phyloP scores from a whole-genome alignment of 2,888 invertebrate genomes.

The Epinotia bilunana region DNA sequence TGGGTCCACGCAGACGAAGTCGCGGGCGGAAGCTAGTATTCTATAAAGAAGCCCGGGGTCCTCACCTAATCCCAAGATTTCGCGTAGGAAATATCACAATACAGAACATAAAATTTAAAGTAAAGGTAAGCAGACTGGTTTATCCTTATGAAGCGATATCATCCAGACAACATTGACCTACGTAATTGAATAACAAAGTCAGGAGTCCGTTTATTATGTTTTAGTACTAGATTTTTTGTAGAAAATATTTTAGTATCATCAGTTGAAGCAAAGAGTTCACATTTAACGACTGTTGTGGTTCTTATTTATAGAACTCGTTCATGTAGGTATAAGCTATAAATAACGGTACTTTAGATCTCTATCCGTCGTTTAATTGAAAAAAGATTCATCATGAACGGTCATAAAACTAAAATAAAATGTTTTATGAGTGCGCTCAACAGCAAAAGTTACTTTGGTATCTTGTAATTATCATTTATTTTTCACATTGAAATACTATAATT shows the following conservation, averaged over 20 bases:
- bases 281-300: background rate
- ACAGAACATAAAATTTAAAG: too few relatives aligned
- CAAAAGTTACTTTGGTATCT: too few relatives aligned
- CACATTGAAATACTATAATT: too few relatives aligned
- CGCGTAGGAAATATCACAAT: too few relatives aligned
- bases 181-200: too few relatives aligned
- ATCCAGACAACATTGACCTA: too few relatives aligned
- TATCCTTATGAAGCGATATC: too few relatives aligned
- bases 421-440: conserved; percentile 8
- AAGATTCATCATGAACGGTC: conserved; percentile 11
- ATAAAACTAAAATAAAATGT: conserved; percentile 23
- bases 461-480: too few relatives aligned
- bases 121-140: too few relatives aligned
- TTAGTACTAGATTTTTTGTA: background rate
- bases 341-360: conserved; percentile 11
- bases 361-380: conserved; percentile 4
- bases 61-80: too few relatives aligned
- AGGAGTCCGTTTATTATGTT: background rate
- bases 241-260: background rate
- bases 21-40: too few relatives aligned
- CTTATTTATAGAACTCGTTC: background rate
- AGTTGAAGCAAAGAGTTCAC: background rate
- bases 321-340: background rate
- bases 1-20: too few relatives aligned
- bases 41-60: background rate